These are phyloP conservation scores for Torymus aiolomorphi DNA, from an alignment of 2,888 invertebrate species.

Conservation along the genomic window DNA sequence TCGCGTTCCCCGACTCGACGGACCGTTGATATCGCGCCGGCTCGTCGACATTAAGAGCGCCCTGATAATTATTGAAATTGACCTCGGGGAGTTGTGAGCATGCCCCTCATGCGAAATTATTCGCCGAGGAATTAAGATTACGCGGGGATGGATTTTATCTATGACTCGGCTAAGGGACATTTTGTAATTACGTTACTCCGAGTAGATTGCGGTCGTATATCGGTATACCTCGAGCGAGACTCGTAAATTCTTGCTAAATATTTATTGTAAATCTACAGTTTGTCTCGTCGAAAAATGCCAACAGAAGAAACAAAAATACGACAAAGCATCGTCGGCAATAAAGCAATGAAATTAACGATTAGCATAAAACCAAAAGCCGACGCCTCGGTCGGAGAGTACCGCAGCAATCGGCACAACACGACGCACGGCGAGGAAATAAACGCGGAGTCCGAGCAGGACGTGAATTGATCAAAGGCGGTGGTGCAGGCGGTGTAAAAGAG, in stretches of 20 bases:
- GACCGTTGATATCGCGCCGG: constrained; percentile 31
- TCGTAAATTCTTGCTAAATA: too few relatives aligned
- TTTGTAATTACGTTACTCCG: constrained; percentile 20
- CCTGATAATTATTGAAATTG: constrained; percentile 40
- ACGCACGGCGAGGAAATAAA: not conserved
- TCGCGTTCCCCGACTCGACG: constrained; percentile 6
- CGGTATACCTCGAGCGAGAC: too few relatives aligned
- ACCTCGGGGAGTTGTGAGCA: not conserved
- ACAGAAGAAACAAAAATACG: too few relatives aligned
- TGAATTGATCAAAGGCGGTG: constrained; percentile 36
- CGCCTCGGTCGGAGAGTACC: not conserved
- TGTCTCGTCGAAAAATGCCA: too few relatives aligned
- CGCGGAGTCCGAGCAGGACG: not conserved
- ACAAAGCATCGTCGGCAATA: not conserved
- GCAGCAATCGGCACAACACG: too few relatives aligned
- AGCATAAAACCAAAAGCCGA: constrained; percentile 7
- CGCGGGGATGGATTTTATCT: not conserved
- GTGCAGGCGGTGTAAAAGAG: constrained; percentile 24
- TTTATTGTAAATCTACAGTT: too few relatives aligned
- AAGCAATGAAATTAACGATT: constrained; percentile 10
- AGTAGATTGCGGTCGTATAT: too few relatives aligned
- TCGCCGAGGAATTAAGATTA: constrained; percentile 28
- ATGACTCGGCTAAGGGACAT: not conserved
- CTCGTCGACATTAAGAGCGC: constrained; percentile 5
- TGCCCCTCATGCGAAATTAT: constrained; percentile 6